Percentiles rank a stretch among this genome's conserved stretches.
Conservation (phyloP, 2,113 vertebrate genomes). For the Atherinomorus stipes region DNA sequence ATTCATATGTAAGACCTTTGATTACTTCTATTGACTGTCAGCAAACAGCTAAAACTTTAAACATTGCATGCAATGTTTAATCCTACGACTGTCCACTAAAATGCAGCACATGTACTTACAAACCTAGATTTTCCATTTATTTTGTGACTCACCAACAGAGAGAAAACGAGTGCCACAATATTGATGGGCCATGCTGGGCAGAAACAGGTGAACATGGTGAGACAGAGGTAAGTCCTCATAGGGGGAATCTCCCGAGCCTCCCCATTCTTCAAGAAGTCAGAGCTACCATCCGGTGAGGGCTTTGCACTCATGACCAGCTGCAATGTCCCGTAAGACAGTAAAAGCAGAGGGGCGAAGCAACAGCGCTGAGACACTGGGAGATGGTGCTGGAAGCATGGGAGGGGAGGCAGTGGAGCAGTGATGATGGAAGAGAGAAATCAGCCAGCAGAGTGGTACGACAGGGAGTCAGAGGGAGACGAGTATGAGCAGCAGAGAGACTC, state of each 20-base stretch:
- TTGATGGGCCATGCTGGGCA: constrained; percentile 90
- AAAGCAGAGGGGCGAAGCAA: constrained; percentile 37
- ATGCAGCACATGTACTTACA: constrained; percentile 3
- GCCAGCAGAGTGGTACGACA: constrained; percentile 20
- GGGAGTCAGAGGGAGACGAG: constrained; percentile 11
- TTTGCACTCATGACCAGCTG: constrained; percentile 82
- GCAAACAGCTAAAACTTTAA: neutral
- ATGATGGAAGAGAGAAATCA: constrained; percentile 58
- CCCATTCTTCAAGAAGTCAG: constrained; percentile 79
- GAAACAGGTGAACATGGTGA: constrained; percentile 89
- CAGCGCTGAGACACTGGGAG: constrained; percentile 34
- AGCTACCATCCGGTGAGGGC: constrained; percentile 79
- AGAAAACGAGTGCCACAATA: constrained; percentile 89
- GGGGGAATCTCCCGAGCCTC: constrained; percentile 72
- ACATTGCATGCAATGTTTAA: neutral
- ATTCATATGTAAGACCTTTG: neutral
- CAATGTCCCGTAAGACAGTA: constrained; percentile 78
- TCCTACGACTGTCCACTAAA: neutral
- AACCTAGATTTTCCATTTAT: neutral
- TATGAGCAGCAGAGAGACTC: neutral
- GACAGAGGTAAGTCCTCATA: constrained; percentile 84
- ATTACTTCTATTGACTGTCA: neutral
- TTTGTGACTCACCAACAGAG: constrained; percentile 86
- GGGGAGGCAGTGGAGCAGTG: constrained; percentile 48
- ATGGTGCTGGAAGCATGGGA: constrained; percentile 43